Evolutionary conservation across 2,113 vertebrate species (phyloP).

Genomic region (Cryptotis parvus): DNA sequence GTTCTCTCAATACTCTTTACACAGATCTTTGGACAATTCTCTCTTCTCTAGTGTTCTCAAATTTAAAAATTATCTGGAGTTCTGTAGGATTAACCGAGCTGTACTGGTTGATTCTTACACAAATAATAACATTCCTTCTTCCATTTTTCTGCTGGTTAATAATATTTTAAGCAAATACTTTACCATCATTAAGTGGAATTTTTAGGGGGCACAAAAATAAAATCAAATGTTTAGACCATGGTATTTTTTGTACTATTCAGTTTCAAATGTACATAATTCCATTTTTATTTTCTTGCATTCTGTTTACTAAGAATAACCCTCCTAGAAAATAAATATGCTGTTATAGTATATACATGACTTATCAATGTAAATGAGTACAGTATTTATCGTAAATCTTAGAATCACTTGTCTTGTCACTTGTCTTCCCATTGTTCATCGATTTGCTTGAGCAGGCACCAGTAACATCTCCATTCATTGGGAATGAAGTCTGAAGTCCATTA

Average conservation of each 20-base stretch:
- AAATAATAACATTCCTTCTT: not conserved
- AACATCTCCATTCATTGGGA: too few species aligned
- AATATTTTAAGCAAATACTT: not conserved
- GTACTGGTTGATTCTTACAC: not conserved
- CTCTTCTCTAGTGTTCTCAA: not conserved
- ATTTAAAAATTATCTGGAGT: not conserved
- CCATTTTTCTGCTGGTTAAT: not conserved
- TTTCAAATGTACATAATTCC: not conserved
- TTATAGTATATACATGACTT: not conserved
- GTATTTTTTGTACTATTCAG: not conserved
- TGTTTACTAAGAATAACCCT: slow-evolving; percentile 6
- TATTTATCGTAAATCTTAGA: not conserved
- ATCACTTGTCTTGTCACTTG: too few species aligned
- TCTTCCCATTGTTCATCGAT: too few species aligned
- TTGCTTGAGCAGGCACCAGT: too few species aligned
- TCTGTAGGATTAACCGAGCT: not conserved
- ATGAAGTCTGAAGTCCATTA: too few species aligned
- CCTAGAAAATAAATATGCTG: not conserved
- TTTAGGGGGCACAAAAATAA: not conserved
- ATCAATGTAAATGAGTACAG: not conserved
- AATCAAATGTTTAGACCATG: not conserved
- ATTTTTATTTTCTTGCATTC: not conserved
- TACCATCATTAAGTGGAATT: not conserved
- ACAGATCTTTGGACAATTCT: not conserved
- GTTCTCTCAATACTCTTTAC: not conserved